Conservation (phyloP, 2,797 vertebrate species). For the Triplophysa yarkandensis region DNA sequence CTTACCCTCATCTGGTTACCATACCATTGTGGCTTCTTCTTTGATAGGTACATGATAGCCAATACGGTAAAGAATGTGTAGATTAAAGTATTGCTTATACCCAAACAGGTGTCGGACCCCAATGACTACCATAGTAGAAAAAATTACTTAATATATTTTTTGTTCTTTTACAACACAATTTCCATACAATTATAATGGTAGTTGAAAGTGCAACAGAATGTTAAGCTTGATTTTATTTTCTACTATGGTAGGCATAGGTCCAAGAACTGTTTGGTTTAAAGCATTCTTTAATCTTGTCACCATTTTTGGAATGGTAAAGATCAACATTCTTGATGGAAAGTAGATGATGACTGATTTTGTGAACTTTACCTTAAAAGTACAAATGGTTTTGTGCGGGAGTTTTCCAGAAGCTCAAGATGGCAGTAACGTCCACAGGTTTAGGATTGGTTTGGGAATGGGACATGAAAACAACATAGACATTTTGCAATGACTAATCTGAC, state of each 20-base stretch:
- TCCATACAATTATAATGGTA: too few species aligned
- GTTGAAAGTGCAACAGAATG: too few species aligned
- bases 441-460: neutral
- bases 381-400: neutral
- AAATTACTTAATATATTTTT: too few species aligned
- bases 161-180: too few species aligned
- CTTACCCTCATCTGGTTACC: neutral
- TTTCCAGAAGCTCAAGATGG: conserved; percentile 14
- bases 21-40: neutral
- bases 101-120: too few species aligned
- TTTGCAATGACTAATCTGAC: neutral
- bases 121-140: too few species aligned
- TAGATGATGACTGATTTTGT: neutral
- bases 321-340: neutral
- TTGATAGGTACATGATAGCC: neutral
- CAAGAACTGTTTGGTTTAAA: too few species aligned
- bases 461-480: neutral
- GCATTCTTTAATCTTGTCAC: too few species aligned
- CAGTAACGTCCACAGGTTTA: neutral
- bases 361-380: neutral
- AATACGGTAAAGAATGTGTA: neutral
- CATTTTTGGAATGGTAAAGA: neutral
- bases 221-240: too few species aligned
- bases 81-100: too few species aligned
- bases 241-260: too few species aligned